phyloP scores from a whole-genome alignment of 1,140 invertebrate species.

The Calliopsis andreniformis region DNA sequence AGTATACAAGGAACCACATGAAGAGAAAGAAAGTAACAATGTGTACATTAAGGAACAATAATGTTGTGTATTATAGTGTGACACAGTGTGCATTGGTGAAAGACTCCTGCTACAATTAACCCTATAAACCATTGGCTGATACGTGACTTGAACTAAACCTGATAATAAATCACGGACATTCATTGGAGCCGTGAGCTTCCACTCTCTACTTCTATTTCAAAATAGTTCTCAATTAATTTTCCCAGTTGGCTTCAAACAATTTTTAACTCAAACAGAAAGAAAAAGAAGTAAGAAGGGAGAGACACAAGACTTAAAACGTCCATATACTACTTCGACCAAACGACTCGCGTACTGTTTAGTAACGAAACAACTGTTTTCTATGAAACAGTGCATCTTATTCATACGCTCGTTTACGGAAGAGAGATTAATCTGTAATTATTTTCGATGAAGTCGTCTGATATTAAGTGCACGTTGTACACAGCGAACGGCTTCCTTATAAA shows the following conservation, averaged over 20 bases:
- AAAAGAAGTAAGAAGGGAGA: no score
- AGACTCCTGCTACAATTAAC: conserved; percentile 76
- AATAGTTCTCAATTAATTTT: background rate
- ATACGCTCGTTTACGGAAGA: no score
- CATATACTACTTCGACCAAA: no score
- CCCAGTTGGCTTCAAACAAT: conserved; percentile 17
- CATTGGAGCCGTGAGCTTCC: conserved; percentile 3
- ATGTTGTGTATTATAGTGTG: conserved; percentile 81
- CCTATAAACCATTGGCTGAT: conserved; percentile 60
- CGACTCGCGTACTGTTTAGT: no score
- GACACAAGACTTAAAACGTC: no score
- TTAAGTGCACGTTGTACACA: background rate
- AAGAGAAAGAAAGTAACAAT: background rate
- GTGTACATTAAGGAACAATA: conserved; percentile 74
- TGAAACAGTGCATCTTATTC: no score
- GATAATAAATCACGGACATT: conserved; percentile 1
- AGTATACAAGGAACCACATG: background rate
- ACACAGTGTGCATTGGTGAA: conserved; percentile 78
- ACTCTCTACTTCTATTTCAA: background rate
- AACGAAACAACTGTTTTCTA: no score
- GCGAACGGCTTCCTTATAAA: background rate
- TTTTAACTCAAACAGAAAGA: background rate
- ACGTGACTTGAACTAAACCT: conserved; percentile 3
- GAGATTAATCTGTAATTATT: background rate
- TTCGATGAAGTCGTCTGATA: background rate